Evolutionary conservation across 2,113 vertebrate genomes (phyloP).

Genomic region (Marcusenius ussheri): DNA sequence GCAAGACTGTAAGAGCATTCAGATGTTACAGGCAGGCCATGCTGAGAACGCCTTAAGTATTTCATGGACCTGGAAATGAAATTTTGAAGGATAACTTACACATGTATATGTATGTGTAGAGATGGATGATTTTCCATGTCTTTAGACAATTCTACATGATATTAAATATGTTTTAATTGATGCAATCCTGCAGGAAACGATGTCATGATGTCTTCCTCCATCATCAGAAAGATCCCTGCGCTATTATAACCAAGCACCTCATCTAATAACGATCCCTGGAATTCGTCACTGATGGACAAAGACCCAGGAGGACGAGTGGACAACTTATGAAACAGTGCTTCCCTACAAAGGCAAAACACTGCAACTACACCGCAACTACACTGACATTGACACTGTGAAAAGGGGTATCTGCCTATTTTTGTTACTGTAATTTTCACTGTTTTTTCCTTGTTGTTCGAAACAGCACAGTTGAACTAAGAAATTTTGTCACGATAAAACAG

Average conservation of each 20-base stretch:
- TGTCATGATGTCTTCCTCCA: slow-evolving; percentile 29
- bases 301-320: background rate
- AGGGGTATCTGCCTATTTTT: background rate
- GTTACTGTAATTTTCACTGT: background rate
- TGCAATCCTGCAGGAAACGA: slow-evolving; percentile 35
- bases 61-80: background rate
- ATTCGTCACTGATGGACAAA: background rate
- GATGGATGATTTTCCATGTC: background rate
- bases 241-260: background rate
- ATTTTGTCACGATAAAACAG: background rate
- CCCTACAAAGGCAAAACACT: background rate
- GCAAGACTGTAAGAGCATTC: background rate
- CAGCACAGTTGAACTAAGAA: background rate
- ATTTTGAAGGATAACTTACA: background rate
- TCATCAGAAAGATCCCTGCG: background rate
- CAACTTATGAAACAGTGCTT: background rate
- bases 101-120: background rate
- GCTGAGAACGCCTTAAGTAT: background rate
- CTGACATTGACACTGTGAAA: background rate
- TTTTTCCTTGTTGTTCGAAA: background rate
- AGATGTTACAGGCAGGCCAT: background rate
- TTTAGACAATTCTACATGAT: background rate
- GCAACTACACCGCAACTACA: background rate
- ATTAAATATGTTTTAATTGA: background rate
- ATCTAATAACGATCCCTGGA: background rate